Evolutionary conservation across 1,140 invertebrate species (phyloP).

Genomic region (Helicoverpa zea): DNA sequence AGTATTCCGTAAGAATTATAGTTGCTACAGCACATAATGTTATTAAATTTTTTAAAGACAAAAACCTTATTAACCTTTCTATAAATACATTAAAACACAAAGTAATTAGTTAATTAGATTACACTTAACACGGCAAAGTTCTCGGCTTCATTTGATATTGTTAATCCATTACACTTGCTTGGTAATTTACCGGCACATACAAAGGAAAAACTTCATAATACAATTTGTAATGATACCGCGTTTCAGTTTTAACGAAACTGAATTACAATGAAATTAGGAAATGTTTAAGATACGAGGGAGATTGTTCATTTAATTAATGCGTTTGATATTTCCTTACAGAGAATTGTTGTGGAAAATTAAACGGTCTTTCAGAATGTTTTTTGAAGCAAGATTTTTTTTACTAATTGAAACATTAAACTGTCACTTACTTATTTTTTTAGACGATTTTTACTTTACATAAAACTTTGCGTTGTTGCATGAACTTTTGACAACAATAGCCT

Average conservation of each 20-base stretch:
- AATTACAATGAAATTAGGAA: background rate
- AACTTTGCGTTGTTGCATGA: too few relatives aligned
- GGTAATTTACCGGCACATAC: background rate
- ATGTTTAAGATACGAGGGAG: background rate
- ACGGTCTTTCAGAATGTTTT: too few relatives aligned
- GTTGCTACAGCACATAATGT: background rate
- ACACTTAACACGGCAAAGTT: background rate
- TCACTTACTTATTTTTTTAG: too few relatives aligned
- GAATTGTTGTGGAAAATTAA: too few relatives aligned
- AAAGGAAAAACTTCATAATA: slow-evolving; percentile 22
- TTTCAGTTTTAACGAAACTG: slow-evolving; percentile 3
- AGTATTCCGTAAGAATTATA: too few relatives aligned
- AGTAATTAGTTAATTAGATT: background rate
- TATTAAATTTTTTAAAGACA: background rate
- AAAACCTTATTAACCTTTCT: background rate
- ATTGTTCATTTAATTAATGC: background rate
- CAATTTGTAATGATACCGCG: background rate
- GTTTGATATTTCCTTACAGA: background rate
- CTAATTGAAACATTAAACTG: too few relatives aligned
- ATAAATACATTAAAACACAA: background rate
- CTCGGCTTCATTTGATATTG: slow-evolving; percentile 1
- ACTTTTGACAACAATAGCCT: too few relatives aligned
- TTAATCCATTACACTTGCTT: slow-evolving; percentile 19
- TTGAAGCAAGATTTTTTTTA: too few relatives aligned
- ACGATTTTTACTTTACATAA: too few relatives aligned